Evolutionary conservation across 2,797 vertebrate species (phyloP), one percentile per base, ranked within the genome.

Genomic region (Acrossocheilus fasciatus): DNA sequence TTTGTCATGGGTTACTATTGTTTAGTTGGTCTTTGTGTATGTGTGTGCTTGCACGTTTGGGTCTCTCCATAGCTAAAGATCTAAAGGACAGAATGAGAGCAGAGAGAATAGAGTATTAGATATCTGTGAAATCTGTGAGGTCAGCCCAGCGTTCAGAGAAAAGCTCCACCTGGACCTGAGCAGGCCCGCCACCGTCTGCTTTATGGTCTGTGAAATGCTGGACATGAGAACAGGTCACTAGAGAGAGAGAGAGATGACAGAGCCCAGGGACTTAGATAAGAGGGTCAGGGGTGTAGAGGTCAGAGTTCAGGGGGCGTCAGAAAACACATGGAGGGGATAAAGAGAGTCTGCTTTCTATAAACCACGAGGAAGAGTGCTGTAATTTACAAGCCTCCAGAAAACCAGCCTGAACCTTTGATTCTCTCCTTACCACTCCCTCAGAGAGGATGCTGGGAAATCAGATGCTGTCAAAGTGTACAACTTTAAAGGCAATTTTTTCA

Each of bases 271-370:
- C 91, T 89, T 87, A 92, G 94, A 95, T 95, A 95, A 94, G 91
- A 85, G 69, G 92, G 93, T 93, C 91, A 91, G 92, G 90, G 87
- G 88, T 90, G 81, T 69, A 85, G 41, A 77, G 89, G 87, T 91
- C 26, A 6, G 57, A 86, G 91, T 89, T 94, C 90, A 93, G 77
- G 90, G 89, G 88, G 91, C 88, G 92, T 88, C 90, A 87, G 10
- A 89, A 91, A 95, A 95, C 95, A 95, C 94, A 95, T 95, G 94
- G 95, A 93, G 93, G 90, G 93, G 93, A 95, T 95, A 95, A 94
- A 93, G 89, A 92, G 88, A 84, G 91, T 95, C 94, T 95, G 95
- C 93, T 93, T 95, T 95, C 92, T 92, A 94, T 95, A 95, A 95
- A 95, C 92, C 85, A 68, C 69, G 88, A 93, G 91, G 90, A 82